Evolutionary conservation across 2,888 invertebrate genomes (phyloP).

Genomic region (Acronicta psi): DNA sequence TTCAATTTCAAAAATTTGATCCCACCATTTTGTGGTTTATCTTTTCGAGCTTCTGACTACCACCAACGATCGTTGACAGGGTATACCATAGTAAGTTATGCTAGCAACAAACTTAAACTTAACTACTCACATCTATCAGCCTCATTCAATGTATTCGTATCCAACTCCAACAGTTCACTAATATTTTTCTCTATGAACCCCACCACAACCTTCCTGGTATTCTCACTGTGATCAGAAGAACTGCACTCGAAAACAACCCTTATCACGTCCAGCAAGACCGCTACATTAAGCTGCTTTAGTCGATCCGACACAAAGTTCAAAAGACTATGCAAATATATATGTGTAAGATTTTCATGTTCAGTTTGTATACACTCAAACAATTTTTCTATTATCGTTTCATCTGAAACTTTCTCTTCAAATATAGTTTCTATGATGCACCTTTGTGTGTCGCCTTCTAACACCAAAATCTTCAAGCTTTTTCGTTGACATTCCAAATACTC

Average conservation of each 20-base stretch:
- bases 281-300: slow-evolving; percentile 43
- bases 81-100: too few relatives aligned
- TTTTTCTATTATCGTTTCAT: slow-evolving; percentile 60
- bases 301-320: slow-evolving; percentile 62
- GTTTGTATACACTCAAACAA: slow-evolving; percentile 65
- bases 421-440: slow-evolving; percentile 60
- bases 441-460: slow-evolving; percentile 68
- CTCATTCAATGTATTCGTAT: slow-evolving; percentile 46
- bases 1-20: too few relatives aligned
- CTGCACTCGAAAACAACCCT: slow-evolving; percentile 68
- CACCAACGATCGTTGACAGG: too few relatives aligned
- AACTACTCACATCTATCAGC: slow-evolving; percentile 69
- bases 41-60: too few relatives aligned
- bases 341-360: slow-evolving; percentile 74
- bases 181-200: slow-evolving; percentile 68
- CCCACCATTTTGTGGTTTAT: too few relatives aligned
- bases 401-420: slow-evolving; percentile 34
- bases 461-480: slow-evolving; percentile 72
- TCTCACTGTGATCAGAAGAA: slow-evolving; percentile 69
- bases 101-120: not conserved
- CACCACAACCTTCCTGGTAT: slow-evolving; percentile 65
- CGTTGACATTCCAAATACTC: slow-evolving; percentile 74
- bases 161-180: slow-evolving; percentile 47
- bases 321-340: slow-evolving; percentile 73
- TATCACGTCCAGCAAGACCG: slow-evolving; percentile 62